Evolutionary conservation across 2,797 vertebrate genomes (phyloP).

Genomic region (Mormyrops attenuatus): DNA sequence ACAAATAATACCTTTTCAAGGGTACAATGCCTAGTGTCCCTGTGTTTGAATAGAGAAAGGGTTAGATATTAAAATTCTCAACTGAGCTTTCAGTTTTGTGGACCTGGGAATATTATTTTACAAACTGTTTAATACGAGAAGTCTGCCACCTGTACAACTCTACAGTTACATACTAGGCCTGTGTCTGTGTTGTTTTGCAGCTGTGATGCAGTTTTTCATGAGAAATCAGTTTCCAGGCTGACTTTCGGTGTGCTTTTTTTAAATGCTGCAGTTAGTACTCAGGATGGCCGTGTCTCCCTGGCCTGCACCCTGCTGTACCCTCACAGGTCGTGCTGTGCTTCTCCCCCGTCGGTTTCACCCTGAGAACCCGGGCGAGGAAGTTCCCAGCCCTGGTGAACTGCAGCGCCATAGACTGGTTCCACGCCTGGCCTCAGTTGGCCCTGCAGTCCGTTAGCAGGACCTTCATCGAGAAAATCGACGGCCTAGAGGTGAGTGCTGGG

Average conservation of each 20-base stretch:
- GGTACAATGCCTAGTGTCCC: not conserved
- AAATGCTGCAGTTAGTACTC: not conserved
- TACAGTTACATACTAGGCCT: not conserved
- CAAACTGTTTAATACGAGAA: not conserved
- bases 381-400: constrained; percentile 65
- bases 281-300: too few relatives aligned
- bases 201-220: not conserved
- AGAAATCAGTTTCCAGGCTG: not conserved
- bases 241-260: not conserved
- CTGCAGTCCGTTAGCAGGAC: constrained; percentile 62
- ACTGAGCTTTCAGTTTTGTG: not conserved
- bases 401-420: constrained; percentile 60
- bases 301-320: not conserved
- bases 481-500: constrained; percentile 49
- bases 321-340: constrained; percentile 66
- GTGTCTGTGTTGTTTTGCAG: not conserved
- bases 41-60: not conserved
- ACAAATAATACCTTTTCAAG: not conserved
- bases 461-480: constrained; percentile 64
- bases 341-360: constrained; percentile 65
- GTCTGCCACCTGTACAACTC: not conserved
- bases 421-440: constrained; percentile 53
- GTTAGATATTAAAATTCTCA: not conserved
- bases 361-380: constrained; percentile 59
- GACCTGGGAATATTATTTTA: not conserved